Percentiles rank a stretch among this genome's conserved stretches.
Conservation (phyloP, 2,888 invertebrate genomes). For the Xylocampa areola region DNA sequence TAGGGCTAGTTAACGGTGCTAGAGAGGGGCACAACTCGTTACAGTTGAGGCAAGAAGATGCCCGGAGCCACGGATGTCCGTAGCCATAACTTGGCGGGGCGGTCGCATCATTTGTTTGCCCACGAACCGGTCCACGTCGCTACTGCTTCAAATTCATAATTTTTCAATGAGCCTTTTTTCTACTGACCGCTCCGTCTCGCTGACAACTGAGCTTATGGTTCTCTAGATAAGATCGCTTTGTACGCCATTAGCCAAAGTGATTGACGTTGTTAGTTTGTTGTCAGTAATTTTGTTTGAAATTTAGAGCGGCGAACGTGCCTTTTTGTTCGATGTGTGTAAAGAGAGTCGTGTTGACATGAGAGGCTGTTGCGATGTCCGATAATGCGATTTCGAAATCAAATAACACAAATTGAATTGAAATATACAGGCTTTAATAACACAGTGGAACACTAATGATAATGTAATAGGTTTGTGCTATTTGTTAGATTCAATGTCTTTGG, state of each 20-base stretch:
- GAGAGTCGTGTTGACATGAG: conserved; percentile 76
- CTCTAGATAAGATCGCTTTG: conserved; percentile 81
- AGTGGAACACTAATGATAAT: conserved; percentile 53
- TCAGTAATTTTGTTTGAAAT: conserved; percentile 89
- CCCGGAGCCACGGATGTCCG: conserved; percentile 72
- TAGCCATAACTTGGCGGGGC: conserved; percentile 55
- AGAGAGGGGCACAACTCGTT: conserved; percentile 53
- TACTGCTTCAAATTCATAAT: conserved; percentile 79
- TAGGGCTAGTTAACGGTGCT: conserved; percentile 78
- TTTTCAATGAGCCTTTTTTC: conserved; percentile 81
- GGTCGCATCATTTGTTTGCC: conserved; percentile 76
- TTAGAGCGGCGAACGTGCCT: conserved; percentile 74
- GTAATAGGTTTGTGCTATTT: conserved; percentile 57
- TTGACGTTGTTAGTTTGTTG: conserved; percentile 87
- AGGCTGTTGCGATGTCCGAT: conserved; percentile 66
- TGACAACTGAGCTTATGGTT: conserved; percentile 86
- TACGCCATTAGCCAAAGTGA: conserved; percentile 87
- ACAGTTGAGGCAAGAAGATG: conserved; percentile 45
- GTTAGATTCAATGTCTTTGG: conserved; percentile 40
- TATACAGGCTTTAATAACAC: conserved; percentile 50
- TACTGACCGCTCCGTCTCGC: conserved; percentile 71
- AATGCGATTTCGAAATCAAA: conserved; percentile 54
- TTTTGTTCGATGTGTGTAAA: conserved; percentile 70
- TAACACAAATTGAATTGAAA: conserved; percentile 55
- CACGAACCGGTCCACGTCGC: conserved; percentile 69